Percentiles rank a stretch among this genome's conserved stretches.
Conservation (phyloP, 92 coral and sea anemone species). For the Blastomussa wellsi region DNA sequence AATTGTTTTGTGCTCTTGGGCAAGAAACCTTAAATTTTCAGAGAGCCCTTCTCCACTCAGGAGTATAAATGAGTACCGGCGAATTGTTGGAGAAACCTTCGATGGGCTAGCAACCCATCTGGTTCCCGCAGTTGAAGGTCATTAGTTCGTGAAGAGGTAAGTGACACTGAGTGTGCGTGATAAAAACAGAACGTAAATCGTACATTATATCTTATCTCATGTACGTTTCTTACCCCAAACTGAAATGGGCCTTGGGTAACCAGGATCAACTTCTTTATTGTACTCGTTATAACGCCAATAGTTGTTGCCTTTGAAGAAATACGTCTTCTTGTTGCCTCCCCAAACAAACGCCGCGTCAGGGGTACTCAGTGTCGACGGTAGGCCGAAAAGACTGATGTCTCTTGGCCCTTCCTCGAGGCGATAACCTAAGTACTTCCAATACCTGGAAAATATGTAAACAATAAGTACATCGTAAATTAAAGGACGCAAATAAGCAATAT, state of each 20-base stretch:
- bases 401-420: conserved; percentile 37
- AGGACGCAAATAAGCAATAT: not conserved
- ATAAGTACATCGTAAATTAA: too few species aligned
- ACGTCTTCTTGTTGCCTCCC: conserved; percentile 62
- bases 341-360: conserved; percentile 68
- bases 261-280: conserved; percentile 9
- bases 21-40: too few species aligned
- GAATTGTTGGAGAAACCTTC: too few species aligned
- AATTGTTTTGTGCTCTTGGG: too few species aligned
- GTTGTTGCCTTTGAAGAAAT: conserved; percentile 69
- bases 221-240: conserved; percentile 42
- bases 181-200: too few species aligned
- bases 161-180: not conserved
- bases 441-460: conserved; percentile 35
- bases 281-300: conserved; percentile 80
- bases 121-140: too few species aligned
- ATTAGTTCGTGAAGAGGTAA: not conserved
- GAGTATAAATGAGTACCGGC: too few species aligned
- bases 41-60: too few species aligned
- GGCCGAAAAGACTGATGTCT: conserved; percentile 38
- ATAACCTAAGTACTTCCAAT: conserved; percentile 64
- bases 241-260: conserved; percentile 58
- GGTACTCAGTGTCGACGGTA: conserved; percentile 49
- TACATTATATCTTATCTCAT: too few species aligned
- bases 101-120: too few species aligned